These are phyloP conservation scores for Fukomys damarensis DNA, from an alignment of 2,113 vertebrate species.

Conservation along the genomic window DNA sequence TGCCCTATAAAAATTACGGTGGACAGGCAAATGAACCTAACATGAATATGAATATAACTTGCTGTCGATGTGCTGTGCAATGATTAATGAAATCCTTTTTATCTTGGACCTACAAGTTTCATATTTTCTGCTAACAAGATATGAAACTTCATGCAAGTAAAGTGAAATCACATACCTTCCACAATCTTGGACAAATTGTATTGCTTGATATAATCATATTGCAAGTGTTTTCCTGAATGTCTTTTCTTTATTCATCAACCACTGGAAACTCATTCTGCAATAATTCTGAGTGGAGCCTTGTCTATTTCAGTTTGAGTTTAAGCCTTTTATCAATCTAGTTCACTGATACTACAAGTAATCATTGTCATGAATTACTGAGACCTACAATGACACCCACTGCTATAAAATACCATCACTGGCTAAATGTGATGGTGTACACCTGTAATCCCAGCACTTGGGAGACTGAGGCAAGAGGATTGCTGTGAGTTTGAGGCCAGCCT, in stretches of 20 bases:
- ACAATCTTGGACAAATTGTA: not conserved
- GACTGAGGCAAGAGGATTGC: not conserved
- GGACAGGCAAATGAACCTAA: not conserved
- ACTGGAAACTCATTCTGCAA: constrained; percentile 2
- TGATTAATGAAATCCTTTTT: not conserved
- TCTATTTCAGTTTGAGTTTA: constrained; percentile 10
- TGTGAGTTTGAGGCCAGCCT: not conserved
- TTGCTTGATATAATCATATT: not conserved
- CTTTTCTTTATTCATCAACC: constrained; percentile 2
- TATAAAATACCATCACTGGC: not conserved
- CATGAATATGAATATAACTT: not conserved
- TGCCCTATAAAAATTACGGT: not conserved
- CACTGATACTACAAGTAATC: not conserved
- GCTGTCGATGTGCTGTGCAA: not conserved
- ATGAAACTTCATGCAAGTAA: too few relatives aligned
- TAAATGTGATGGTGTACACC: too few relatives aligned
- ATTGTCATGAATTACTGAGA: constrained; percentile 44
- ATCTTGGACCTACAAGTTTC: not conserved
- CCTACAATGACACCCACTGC: not conserved
- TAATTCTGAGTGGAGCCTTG: not conserved
- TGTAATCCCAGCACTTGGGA: not conserved
- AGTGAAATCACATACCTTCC: not conserved
- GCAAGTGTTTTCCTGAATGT: not conserved
- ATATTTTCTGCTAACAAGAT: not conserved
- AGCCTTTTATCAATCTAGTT: not conserved